Evolutionary conservation across 2,888 invertebrate species (phyloP), one percentile per base, ranked within the genome.

Genomic region (Drosophila sordidapex): DNA sequence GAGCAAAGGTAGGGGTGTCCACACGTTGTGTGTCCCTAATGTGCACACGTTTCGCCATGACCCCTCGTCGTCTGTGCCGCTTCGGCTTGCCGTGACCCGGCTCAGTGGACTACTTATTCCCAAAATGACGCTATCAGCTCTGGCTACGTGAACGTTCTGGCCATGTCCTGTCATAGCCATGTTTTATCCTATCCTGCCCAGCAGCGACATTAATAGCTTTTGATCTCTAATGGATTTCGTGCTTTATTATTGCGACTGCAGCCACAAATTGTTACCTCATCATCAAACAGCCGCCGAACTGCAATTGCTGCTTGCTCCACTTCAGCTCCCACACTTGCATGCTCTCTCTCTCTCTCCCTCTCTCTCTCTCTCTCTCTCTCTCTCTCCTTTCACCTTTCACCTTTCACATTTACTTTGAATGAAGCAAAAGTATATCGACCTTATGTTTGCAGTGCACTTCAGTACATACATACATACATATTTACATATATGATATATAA

Each of bases 211-310:
- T 82, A 81, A 81, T 81, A 79, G 79, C 70, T 79, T 82, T 76
- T 76, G 79, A 81, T 82, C 82, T 82, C 83, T 81, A 81, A 81
- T 81, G 82, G 81, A 81, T 79, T 81, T 76, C 81, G 82, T 81
- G 83, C 79, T 76, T 73, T 76, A 79, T 81, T 76, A 62, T 68
- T 67, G 64, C 61, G 38, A 63, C 67, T 76, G 51, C 63, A 80
- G 65, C 27, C 27, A 25, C n/a, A 46, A 63, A 57, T 69, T 52
- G 40, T 64, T 48, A 36, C 48, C 70, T 29, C 49, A 65, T 77
- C 76, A 75, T 51, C 56, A 58, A 71, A 64, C 31, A 57, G 72
- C 38, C 51, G 49, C 33, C 25, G 25, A 40, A 58, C 48, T 74
- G 62, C 56, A 74, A 62, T 72, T 71, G 63, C 10, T 27, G 6